Percentiles rank a stretch among this genome's conserved stretches.
phyloP scores from a whole-genome alignment of 2,888 invertebrate species.

The Adela reaumurella region DNA sequence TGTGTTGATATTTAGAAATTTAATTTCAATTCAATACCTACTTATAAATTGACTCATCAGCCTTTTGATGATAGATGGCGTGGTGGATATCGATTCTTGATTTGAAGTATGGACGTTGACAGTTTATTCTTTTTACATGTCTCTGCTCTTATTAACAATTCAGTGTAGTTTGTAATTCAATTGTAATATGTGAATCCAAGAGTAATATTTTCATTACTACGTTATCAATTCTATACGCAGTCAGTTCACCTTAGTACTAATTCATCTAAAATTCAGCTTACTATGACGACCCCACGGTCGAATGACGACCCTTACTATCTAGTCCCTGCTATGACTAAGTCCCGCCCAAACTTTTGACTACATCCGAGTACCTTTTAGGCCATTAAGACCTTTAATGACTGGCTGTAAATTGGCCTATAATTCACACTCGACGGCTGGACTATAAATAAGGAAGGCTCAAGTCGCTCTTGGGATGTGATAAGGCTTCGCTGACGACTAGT shows the following conservation, averaged over 20 bases:
- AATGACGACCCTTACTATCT: background rate
- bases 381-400: slow-evolving; percentile 54
- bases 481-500: slow-evolving; percentile 36
- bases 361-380: slow-evolving; percentile 27
- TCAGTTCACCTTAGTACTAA: background rate
- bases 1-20: too few relatives aligned
- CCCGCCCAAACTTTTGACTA: background rate
- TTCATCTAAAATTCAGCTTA: background rate
- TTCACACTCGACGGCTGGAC: slow-evolving; percentile 27
- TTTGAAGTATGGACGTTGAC: too few relatives aligned
- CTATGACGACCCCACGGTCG: background rate
- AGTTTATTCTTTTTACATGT: too few relatives aligned
- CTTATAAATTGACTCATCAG: too few relatives aligned
- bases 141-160: too few relatives aligned
- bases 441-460: slow-evolving; percentile 38
- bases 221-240: too few relatives aligned
- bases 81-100: too few relatives aligned
- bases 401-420: slow-evolving; percentile 54
- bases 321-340: background rate
- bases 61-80: too few relatives aligned
- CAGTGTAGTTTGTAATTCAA: too few relatives aligned
- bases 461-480: slow-evolving; percentile 30
- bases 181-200: too few relatives aligned
- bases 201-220: too few relatives aligned
- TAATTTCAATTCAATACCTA: too few relatives aligned